phyloP scores from a whole-genome alignment of 2,888 invertebrate genomes.

The Meteorus colon region DNA sequence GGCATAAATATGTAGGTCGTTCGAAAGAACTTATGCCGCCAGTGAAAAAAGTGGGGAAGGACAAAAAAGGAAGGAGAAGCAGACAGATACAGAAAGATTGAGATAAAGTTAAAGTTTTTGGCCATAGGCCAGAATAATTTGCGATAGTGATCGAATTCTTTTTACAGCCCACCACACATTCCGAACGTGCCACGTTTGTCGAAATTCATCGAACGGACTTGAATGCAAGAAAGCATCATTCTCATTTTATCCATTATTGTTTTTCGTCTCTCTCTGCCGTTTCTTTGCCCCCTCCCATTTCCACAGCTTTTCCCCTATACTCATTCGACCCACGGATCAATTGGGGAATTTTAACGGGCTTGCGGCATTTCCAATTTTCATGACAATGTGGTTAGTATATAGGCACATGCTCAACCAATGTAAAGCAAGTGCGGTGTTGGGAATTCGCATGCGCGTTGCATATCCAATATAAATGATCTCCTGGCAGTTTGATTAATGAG shows the following conservation, averaged over 20 bases:
- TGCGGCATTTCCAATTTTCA: constrained; percentile 14
- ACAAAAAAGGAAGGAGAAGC: constrained; percentile 20
- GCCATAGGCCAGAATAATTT: constrained; percentile 65
- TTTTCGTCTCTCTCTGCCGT: background rate
- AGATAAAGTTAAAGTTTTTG: constrained; percentile 51
- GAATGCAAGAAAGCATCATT: constrained; percentile 29
- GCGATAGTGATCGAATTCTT: constrained; percentile 59
- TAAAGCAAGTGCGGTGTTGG: background rate
- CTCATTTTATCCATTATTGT: constrained; percentile 29
- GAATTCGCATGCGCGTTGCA: background rate
- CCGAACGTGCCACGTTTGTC: constrained; percentile 56
- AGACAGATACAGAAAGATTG: background rate
- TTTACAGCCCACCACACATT: constrained; percentile 55
- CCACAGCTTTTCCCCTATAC: background rate
- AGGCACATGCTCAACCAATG: constrained; percentile 6
- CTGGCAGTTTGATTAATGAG: background rate
- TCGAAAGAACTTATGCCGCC: constrained; percentile 57
- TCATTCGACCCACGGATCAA: constrained; percentile 13
- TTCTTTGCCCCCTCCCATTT: background rate
- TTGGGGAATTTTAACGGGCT: constrained; percentile 6
- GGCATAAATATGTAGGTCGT: constrained; percentile 65
- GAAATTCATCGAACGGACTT: constrained; percentile 38
- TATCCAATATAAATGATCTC: background rate
- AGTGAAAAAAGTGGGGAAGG: constrained; percentile 44
- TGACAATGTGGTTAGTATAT: background rate